phyloP scores from a whole-genome alignment of 2,888 invertebrate species.

The Caenorhabditis becei region DNA sequence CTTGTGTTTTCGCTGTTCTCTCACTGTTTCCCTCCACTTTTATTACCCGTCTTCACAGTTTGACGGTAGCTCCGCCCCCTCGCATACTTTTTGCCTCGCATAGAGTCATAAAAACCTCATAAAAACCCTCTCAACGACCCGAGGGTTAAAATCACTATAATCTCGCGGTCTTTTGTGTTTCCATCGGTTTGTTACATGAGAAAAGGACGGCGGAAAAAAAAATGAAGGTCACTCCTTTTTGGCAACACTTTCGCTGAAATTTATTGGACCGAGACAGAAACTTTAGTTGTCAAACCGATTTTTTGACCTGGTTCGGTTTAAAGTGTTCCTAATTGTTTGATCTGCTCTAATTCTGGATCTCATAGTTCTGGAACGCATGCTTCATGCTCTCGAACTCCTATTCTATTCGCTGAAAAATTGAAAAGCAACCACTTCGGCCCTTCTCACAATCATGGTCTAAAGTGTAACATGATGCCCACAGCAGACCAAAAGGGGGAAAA shows the following conservation, averaged over 20 bases:
- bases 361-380: too few relatives aligned
- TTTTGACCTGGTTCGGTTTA: too few relatives aligned
- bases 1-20: conserved; percentile 20
- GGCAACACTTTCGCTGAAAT: conserved; percentile 22
- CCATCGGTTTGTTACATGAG: neutral
- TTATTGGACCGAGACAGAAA: neutral
- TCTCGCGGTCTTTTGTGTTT: conserved; percentile 30
- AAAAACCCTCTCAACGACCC: conserved; percentile 6
- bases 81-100: neutral
- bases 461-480: conserved; percentile 45
- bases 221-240: conserved; percentile 32
- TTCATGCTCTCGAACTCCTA: neutral
- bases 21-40: too few relatives aligned
- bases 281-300: neutral
- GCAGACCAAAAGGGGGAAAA: neutral
- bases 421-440: conserved; percentile 9
- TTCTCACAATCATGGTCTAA: neutral
- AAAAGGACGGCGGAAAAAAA: conserved; percentile 15
- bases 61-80: neutral
- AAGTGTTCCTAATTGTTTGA: too few relatives aligned
- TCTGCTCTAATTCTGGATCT: too few relatives aligned
- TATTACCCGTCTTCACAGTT: conserved; percentile 8
- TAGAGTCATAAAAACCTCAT: conserved; percentile 19
- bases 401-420: neutral
- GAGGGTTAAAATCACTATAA: neutral